Conservation (phyloP, 1,140 invertebrate genomes). For the Bacillus rossius region DNA sequence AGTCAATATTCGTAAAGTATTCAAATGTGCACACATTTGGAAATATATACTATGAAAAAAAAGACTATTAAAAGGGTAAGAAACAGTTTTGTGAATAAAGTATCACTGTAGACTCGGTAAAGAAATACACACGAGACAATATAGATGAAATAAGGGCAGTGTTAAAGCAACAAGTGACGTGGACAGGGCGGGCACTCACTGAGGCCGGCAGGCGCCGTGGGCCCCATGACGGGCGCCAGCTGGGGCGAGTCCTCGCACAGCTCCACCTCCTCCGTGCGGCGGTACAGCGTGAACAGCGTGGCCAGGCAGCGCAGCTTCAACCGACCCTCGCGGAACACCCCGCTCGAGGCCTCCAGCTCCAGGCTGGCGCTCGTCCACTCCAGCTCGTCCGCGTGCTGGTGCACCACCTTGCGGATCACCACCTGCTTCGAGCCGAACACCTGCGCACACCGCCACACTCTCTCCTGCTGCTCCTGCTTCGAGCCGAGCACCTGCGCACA, state of each 20-base stretch:
- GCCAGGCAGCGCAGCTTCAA: conserved; percentile 42
- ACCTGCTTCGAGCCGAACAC: not conserved
- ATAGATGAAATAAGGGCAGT: no score
- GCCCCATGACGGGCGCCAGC: conserved; percentile 41
- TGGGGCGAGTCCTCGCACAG: conserved; percentile 43
- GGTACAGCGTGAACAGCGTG: conserved; percentile 41
- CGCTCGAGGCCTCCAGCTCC: conserved; percentile 35
- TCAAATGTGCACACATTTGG: no score
- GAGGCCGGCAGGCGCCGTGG: conserved; percentile 31
- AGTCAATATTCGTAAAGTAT: no score
- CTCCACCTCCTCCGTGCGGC: conserved; percentile 34
- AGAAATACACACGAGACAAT: no score
- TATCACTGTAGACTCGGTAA: no score
- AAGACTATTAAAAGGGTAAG: no score
- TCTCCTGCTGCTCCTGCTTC: no score
- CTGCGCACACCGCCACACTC: no score
- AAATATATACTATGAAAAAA: no score
- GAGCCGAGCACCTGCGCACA: no score
- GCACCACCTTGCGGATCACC: not conserved
- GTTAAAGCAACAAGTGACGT: no score
- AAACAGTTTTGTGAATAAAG: no score
- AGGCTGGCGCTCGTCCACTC: conserved; percentile 12
- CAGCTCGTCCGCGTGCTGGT: not conserved
- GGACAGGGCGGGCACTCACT: not conserved
- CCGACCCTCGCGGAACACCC: conserved; percentile 40